Base-by-base conservation (phyloP, 2,797 vertebrate species). In the Pseudomugil tenellus region DNA sequence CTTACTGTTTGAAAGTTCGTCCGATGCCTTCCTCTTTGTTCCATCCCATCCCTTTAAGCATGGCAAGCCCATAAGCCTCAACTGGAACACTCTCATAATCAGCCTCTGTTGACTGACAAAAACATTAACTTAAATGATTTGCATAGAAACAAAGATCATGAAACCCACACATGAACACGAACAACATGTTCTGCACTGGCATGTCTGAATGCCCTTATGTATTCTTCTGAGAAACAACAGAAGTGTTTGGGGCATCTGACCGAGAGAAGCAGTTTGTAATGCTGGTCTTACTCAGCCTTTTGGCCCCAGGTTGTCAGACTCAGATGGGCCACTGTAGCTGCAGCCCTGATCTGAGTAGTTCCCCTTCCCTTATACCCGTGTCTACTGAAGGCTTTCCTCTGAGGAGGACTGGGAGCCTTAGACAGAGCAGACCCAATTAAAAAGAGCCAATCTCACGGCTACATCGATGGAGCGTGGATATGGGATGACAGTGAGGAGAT, bases 11-110 rank as follows among this genome's bases (percentile, higher is more conserved):
- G 81, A 97, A 97, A 26, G 95, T 96, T 29, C 86, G 90, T 21
- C 96, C 96, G 0, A 98, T 96, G 62, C 96, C 96, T 72, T 96
- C 92, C 10, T 78, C 93, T 72, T 92, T 92, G 62, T 93, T 96
- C 96, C 96, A 97, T 68, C 96, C 96, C 96, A 97, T 97, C 52
- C 96, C 96, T 81, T 94, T 94, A 67, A 97, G 84, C 95, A 98
- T 95, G 23, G 96, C 96, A 32, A 97, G 48, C 35, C 96, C 96
- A 13, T 96, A 98, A 17, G 95, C 95, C 68, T 95, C 92, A 66
- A 98, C 95, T 0, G 96, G 95, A 48, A 98, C 87, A 0, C 68
- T 89, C 4, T 96, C 95, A 37, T 97, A 97, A 87, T 98, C 93
- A 1, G 94, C 94, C 10, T 95, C 95, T 84, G 95, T 93, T 0